Evolutionary conservation across 2,888 invertebrate species (phyloP), one percentile per base, ranked within the genome.

Genomic region (Idaea biselata): DNA sequence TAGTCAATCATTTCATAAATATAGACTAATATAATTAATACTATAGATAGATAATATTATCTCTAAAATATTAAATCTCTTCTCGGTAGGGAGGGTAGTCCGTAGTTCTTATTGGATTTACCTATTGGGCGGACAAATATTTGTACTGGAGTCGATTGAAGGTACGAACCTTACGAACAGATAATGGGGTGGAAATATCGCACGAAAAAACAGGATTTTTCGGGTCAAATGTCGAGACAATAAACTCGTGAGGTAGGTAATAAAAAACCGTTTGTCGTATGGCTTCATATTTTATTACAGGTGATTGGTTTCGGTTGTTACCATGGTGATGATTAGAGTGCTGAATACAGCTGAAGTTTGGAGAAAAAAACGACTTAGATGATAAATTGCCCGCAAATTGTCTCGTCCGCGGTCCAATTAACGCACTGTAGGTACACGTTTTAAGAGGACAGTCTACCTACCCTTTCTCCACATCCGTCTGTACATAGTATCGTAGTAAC

Each of bases 101-200:
- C 60, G 68, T 60, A 67, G 69, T 68, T 64, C 68, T 78, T 77
- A 78, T 80, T 78, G 73, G 74, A 77, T 80, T 76, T 74, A 73
- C 74, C 69, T 77, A 74, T 76, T 71, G 73, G 61, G 63, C 65
- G 69, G 69, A 69, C 66, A 76, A 78, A 78, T 73, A 75, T 80
- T 78, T 78, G 69, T 67, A 70, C 53, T 61, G 60, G 63, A 66
- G 53, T 64, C 68, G 64, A 73, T 72, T 68, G 70, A 70, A 63
- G 61, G 62, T 66, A 63, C 60, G 54, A 60, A 60, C 55, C 60
- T 61, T 66, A 63, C 60, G 54, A 60, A 60, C 55, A 57, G 58
- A 56, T 59, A 63, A 61, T 55, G 54, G 58, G 31, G 59, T 63
- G 53, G 60, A 59, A 55, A 44, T 32, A 58, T 62, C 61, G 14